Percentiles rank a stretch among this genome's conserved stretches.
phyloP scores from a whole-genome alignment of 1,140 invertebrate species.

The Zelostemma sp. region DNA sequence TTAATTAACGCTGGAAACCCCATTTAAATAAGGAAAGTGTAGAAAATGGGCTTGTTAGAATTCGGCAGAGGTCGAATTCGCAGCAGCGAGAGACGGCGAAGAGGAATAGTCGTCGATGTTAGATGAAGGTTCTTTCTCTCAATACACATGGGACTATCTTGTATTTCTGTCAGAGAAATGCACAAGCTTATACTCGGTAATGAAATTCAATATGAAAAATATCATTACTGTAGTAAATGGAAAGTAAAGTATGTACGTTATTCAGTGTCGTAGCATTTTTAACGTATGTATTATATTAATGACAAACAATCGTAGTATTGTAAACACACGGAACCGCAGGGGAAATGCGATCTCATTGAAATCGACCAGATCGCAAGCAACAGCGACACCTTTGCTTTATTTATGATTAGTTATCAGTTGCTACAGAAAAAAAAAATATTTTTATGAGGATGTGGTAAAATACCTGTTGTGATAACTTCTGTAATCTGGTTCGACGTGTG shows the following conservation, averaged over 20 bases:
- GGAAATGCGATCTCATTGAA: no score
- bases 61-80: conserved; percentile 15
- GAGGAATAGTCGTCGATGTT: not conserved
- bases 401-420: not conserved
- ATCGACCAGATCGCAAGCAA: not conserved
- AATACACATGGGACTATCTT: not conserved
- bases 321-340: not conserved
- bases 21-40: conserved; percentile 2
- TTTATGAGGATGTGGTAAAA: not conserved
- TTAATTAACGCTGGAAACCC: conserved; percentile 20
- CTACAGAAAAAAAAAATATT: no score
- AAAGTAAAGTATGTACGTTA: conserved; percentile 17
- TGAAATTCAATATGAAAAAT: not conserved
- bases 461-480: not conserved
- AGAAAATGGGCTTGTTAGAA: conserved; percentile 19
- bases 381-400: not conserved
- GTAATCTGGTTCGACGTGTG: not conserved
- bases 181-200: not conserved
- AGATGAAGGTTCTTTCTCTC: not conserved
- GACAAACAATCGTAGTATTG: not conserved
- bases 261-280: conserved; percentile 41
- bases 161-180: no score
- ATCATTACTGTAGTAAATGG: not conserved
- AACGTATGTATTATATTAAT: not conserved
- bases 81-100: not conserved